These are phyloP conservation scores for Crocidura indochinensis DNA, from an alignment of 2,797 vertebrate genomes.

Conservation along the genomic window DNA sequence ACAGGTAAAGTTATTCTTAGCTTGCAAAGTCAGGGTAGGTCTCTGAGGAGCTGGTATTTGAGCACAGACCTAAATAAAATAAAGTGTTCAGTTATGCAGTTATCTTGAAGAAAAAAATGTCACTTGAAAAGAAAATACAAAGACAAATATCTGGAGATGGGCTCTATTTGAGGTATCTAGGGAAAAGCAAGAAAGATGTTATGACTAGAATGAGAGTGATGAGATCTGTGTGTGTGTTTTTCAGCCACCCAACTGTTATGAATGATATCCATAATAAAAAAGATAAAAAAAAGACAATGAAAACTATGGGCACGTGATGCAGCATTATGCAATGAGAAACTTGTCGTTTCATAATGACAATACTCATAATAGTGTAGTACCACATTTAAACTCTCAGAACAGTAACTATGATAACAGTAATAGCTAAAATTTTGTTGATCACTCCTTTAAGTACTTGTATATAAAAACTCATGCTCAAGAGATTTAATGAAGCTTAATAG, in stretches of 20 bases:
- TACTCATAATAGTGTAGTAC: not conserved
- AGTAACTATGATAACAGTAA: not conserved
- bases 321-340: not conserved
- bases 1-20: not conserved
- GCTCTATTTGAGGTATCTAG: not conserved
- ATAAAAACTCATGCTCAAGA: not conserved
- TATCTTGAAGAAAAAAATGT: not conserved
- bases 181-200: not conserved
- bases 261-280: not conserved
- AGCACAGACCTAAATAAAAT: conserved; percentile 5
- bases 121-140: not conserved
- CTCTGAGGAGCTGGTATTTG: not conserved
- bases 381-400: not conserved
- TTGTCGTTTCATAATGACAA: not conserved
- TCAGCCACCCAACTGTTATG: no score
- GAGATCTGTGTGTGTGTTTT: not conserved
- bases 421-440: not conserved
- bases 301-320: not conserved
- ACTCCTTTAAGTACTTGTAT: not conserved
- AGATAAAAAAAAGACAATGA: not conserved
- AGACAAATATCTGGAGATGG: not conserved
- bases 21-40: not conserved
- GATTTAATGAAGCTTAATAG: not conserved
- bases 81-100: not conserved
- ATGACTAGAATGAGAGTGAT: not conserved